These are phyloP conservation scores for Diceros bicornis DNA, from an alignment of 2,797 vertebrate genomes.

Conservation along the genomic window DNA sequence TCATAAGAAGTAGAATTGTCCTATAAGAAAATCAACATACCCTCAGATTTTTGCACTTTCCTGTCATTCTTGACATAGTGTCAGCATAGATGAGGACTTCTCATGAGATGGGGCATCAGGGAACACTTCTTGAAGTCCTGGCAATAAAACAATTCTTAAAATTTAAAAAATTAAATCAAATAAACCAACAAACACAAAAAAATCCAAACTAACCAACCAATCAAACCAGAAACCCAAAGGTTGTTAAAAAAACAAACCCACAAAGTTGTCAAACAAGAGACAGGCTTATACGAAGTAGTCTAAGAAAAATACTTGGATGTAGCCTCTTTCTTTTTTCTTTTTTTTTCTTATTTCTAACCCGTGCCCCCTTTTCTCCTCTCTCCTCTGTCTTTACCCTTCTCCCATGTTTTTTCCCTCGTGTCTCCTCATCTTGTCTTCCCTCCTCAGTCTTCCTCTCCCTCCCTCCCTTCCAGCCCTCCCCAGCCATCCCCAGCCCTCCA, in stretches of 20 bases:
- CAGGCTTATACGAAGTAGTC: neutral
- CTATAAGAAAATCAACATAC: neutral
- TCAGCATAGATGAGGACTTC: neutral
- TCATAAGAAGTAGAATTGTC: constrained; percentile 6
- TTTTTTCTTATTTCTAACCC: neutral
- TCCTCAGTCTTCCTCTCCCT: neutral
- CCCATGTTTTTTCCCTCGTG: neutral
- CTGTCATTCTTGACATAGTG: neutral
- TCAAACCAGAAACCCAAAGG: neutral
- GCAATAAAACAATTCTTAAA: neutral
- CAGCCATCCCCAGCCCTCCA: neutral
- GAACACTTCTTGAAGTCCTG: neutral
- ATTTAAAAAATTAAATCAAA: neutral
- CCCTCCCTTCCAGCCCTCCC: too few relatives aligned
- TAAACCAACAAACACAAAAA: neutral
- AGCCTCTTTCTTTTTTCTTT: neutral
- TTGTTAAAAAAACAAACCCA: neutral
- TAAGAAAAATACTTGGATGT: neutral
- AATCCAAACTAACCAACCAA: neutral
- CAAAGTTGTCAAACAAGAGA: neutral
- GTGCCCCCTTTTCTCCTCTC: neutral
- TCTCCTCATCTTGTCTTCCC: neutral
- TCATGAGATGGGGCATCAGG: neutral
- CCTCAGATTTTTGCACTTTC: neutral
- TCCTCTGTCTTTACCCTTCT: neutral